Percentiles rank a stretch among this genome's conserved stretches.
Conservation (phyloP, 2,888 invertebrate species). For the Odontomyia ornata region DNA sequence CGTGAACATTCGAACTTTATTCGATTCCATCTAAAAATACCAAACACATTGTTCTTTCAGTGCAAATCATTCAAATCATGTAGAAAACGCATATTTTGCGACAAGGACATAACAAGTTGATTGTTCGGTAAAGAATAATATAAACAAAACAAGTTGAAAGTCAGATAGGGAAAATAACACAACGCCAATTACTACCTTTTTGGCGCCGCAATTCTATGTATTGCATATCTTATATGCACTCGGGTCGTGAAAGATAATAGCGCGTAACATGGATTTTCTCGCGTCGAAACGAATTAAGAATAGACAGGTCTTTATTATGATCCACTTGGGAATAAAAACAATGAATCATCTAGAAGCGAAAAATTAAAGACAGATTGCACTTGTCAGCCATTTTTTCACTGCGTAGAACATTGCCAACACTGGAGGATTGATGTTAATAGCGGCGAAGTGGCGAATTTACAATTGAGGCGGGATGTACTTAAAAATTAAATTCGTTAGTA, state of each 20-base stretch:
- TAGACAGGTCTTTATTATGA: constrained; percentile 22
- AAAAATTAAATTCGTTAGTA: not conserved
- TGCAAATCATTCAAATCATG: not conserved
- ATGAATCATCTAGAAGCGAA: constrained; percentile 50
- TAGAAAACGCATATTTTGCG: not conserved
- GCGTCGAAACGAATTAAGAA: constrained; percentile 15
- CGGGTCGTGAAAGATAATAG: not conserved
- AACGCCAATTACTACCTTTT: constrained; percentile 7
- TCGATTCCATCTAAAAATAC: constrained; percentile 36
- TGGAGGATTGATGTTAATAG: too few species aligned
- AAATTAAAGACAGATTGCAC: constrained; percentile 32
- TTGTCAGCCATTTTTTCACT: constrained; percentile 43
- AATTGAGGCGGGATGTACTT: not conserved
- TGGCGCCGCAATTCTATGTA: constrained; percentile 20
- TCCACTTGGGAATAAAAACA: constrained; percentile 43
- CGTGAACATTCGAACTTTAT: constrained; percentile 23
- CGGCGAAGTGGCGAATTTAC: constrained; percentile 8
- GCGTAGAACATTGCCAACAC: not conserved
- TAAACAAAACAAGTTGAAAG: not conserved
- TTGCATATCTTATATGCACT: not conserved
- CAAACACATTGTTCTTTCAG: not conserved
- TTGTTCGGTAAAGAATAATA: not conserved
- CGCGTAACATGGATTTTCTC: constrained; percentile 10
- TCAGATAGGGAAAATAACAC: not conserved
- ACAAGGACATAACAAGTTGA: not conserved